Conservation (phyloP, 2,113 vertebrate genomes). For the Orientallactaga bullata region DNA sequence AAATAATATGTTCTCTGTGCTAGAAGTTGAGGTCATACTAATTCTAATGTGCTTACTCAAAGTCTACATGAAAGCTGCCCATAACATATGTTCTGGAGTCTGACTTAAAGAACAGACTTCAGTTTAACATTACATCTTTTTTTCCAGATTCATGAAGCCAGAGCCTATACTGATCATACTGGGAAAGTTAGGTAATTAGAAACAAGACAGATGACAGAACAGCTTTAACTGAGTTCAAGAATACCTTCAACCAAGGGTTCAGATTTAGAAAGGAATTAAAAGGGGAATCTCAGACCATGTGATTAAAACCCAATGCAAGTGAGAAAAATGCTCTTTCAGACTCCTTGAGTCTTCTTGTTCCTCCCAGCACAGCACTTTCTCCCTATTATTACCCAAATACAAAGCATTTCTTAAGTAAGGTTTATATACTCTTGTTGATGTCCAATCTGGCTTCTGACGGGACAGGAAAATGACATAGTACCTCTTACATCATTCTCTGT, state of each 20-base stretch:
- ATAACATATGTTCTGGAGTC: background rate
- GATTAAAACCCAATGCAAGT: background rate
- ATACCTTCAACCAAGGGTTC: background rate
- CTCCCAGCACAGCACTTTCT: background rate
- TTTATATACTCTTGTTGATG: background rate
- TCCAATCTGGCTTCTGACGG: slow-evolving; percentile 12
- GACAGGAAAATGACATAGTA: slow-evolving; percentile 21
- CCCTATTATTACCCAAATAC: background rate
- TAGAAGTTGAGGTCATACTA: background rate
- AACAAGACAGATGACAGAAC: background rate
- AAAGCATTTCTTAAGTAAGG: slow-evolving; percentile 26
- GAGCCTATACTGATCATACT: background rate
- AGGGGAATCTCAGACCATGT: background rate
- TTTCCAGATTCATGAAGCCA: background rate
- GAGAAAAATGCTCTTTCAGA: background rate
- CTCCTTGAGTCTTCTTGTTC: background rate
- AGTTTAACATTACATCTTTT: slow-evolving; percentile 22
- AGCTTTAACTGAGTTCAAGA: background rate
- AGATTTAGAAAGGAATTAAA: slow-evolving; percentile 49
- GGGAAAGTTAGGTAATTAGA: background rate
- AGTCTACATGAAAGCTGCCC: background rate
- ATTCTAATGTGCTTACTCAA: slow-evolving; percentile 13
- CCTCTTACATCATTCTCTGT: slow-evolving; percentile 9
- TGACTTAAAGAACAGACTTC: slow-evolving; percentile 2
- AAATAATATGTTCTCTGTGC: background rate